Evolutionary conservation across 2,113 vertebrate genomes (phyloP).

Genomic region (Saccopteryx bilineata): DNA sequence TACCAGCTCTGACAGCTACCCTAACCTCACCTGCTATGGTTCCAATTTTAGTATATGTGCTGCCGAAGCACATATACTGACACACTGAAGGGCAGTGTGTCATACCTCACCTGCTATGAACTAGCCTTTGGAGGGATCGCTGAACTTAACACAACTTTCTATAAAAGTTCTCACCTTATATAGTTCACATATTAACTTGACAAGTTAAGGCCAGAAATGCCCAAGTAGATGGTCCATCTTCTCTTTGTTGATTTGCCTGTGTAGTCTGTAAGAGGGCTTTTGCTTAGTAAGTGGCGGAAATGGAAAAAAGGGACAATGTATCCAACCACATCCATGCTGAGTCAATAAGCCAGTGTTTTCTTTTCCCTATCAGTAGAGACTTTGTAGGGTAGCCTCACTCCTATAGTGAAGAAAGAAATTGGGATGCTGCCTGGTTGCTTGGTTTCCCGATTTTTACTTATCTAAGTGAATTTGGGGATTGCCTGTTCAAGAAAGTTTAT

Average conservation of each 20-base stretch:
- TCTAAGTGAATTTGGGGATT: conserved; percentile 8
- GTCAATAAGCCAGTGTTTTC: background rate
- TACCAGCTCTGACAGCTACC: background rate
- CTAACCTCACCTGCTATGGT: background rate
- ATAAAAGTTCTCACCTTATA: background rate
- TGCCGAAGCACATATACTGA: no score
- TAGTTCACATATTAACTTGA: conserved; percentile 2
- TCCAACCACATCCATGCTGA: conserved; percentile 49
- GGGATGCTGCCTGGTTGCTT: background rate
- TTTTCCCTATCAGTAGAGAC: background rate
- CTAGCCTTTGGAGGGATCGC: no score
- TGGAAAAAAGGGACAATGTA: background rate
- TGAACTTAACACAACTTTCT: background rate
- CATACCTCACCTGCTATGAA: background rate
- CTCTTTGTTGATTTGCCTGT: conserved; percentile 20
- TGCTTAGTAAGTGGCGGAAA: conserved; percentile 36
- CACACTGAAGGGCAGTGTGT: no score
- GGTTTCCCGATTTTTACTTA: background rate
- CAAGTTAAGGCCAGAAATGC: background rate
- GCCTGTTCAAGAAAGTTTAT: background rate
- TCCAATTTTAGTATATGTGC: no score
- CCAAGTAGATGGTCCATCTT: background rate
- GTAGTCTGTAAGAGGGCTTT: background rate
- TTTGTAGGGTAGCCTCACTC: background rate
- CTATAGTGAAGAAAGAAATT: background rate